phyloP scores from a whole-genome alignment of 2,888 invertebrate genomes.

The Agrochola macilenta region DNA sequence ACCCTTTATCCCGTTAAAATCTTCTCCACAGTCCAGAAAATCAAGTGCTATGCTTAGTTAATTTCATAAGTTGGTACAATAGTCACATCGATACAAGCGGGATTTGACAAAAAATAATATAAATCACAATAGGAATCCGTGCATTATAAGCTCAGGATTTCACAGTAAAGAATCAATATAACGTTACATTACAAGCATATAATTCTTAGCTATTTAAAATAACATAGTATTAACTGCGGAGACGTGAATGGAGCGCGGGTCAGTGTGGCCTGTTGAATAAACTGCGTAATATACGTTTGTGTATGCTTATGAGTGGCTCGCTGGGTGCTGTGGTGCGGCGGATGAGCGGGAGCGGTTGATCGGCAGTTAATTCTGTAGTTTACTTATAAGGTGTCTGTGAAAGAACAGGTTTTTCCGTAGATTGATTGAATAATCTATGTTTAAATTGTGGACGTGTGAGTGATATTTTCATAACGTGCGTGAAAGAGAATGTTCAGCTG shows the following conservation, averaged over 20 bases:
- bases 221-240: constrained; percentile 38
- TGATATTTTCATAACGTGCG: neutral
- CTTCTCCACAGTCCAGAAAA: neutral
- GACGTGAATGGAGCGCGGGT: constrained; percentile 51
- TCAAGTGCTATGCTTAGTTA: neutral
- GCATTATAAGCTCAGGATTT: too few species aligned
- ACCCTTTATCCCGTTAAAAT: too few species aligned
- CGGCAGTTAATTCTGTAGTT: neutral
- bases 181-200: neutral
- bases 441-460: neutral
- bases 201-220: constrained; percentile 38
- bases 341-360: constrained; percentile 29
- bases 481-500: neutral
- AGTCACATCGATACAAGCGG: neutral
- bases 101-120: neutral
- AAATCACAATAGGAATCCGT: neutral
- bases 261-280: constrained; percentile 67
- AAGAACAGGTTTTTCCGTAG: neutral
- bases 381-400: neutral
- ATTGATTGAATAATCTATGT: neutral
- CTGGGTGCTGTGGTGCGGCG: constrained; percentile 6
- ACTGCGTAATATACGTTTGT: constrained; percentile 67
- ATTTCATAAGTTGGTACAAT: neutral
- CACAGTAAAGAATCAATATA: constrained; percentile 6
- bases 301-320: constrained; percentile 62